Evolutionary conservation across 2,113 vertebrate genomes (phyloP), one percentile per base, ranked within the genome.

Genomic region (Neodon shergylaensis): DNA sequence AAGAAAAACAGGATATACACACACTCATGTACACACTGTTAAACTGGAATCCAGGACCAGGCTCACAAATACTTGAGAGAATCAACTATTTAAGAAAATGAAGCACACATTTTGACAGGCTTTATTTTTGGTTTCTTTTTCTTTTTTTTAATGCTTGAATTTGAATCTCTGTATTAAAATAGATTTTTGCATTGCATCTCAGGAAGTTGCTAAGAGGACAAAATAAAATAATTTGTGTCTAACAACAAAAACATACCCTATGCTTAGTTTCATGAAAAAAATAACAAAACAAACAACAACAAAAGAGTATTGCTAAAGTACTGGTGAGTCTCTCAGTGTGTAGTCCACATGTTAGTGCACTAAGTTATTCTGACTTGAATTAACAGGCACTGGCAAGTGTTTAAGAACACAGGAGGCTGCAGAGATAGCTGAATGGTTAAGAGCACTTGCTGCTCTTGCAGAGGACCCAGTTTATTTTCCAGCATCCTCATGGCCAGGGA

Each of bases 151-250:
- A 12, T 33, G 66, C 31, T 81, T 22, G 90, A 93, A 91, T 95
- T 76, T 77, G 70, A 90, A 79, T 47, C 52, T 90, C n/a, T 82
- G 61, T 70, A 88, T 63, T 90, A 16, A 93, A 97, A 91, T 44
- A 11, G 24, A 88, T 85, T 92, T 87, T 77, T 90, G 26, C 58
- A 79, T 90, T 95, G 87, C 8, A 91, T 73, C 73, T 92, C 47
- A 88, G 70, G 47, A 91, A 65, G 81, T 36, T 95, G 81, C 94
- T 93, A 93, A 92, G 1, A 90, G 36, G 58, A 19, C 63, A 96
- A 94, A 96, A 94, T 76, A 87, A 97, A 96, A 84, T 61, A 14
- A 94, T 63, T 92, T 47, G 9, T 61, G 3, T 54, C 52, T 83
- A 89, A 77, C 6, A 74, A 94, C 39, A 84, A 68, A 24, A 91